phyloP scores from a whole-genome alignment of 2,113 vertebrate species.

The Aphyosemion australe region DNA sequence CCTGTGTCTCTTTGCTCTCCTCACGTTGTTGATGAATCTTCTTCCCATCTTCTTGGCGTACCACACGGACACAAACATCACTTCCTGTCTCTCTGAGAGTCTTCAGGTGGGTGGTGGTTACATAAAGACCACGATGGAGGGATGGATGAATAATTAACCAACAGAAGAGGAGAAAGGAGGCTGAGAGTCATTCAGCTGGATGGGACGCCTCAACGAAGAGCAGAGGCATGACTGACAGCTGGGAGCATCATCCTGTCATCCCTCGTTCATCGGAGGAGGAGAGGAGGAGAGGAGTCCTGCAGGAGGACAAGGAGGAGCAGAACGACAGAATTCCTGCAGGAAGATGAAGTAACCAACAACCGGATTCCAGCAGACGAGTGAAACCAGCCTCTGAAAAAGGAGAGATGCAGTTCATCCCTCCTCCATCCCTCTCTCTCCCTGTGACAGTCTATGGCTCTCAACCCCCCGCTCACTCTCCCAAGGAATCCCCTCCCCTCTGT shows the following conservation, averaged over 20 bases:
- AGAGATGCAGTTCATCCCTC: constrained; percentile 28
- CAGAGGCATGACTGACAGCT: constrained; percentile 37
- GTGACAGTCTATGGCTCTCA: background rate
- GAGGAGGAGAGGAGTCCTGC: background rate
- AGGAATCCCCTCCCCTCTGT: constrained; percentile 64
- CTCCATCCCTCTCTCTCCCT: constrained; percentile 9
- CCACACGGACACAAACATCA: constrained; percentile 84
- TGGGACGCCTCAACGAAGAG: constrained; percentile 8
- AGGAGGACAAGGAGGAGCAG: background rate
- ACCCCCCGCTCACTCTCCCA: constrained; percentile 13
- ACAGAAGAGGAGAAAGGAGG: background rate
- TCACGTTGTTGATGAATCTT: constrained; percentile 81
- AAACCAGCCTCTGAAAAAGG: constrained; percentile 3
- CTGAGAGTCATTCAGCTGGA: constrained; percentile 17
- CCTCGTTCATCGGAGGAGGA: constrained; percentile 5
- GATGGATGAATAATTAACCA: constrained; percentile 49
- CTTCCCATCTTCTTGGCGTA: constrained; percentile 83
- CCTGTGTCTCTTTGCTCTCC: constrained; percentile 77
- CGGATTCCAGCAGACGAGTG: constrained; percentile 3
- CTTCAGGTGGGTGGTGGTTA: constrained; percentile 29
- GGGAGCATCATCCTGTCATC: constrained; percentile 16
- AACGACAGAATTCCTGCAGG: background rate
- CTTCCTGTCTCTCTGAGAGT: constrained; percentile 38
- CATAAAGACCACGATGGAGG: constrained; percentile 41
- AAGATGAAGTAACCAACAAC: background rate